Conservation (phyloP, 2,113 vertebrate genomes). For the Ameiurus melas region DNA sequence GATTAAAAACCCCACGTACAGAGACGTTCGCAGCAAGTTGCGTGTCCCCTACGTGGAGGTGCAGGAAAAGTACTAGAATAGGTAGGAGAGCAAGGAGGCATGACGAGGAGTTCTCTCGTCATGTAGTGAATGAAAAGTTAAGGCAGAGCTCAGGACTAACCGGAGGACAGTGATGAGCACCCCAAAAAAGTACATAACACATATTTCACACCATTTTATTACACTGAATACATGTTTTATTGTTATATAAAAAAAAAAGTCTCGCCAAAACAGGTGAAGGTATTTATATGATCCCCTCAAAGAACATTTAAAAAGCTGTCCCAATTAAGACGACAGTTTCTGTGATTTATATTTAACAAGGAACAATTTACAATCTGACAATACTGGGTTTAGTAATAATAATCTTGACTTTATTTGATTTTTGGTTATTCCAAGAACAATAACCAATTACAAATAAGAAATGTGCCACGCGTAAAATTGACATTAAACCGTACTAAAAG, state of each 20-base stretch:
- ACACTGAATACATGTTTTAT: not conserved
- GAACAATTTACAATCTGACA: not conserved
- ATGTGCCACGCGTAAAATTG: too few species aligned
- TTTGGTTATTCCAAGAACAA: too few species aligned
- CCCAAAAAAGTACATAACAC: not conserved
- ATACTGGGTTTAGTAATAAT: not conserved
- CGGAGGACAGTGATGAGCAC: not conserved
- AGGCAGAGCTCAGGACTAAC: too few species aligned
- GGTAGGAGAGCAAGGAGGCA: not conserved
- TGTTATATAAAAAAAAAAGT: not conserved
- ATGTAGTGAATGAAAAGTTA: not conserved
- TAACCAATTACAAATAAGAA: too few species aligned
- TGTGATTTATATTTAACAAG: not conserved
- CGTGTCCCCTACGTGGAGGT: not conserved
- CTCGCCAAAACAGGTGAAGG: not conserved
- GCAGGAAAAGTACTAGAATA: not conserved
- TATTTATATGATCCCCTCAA: not conserved
- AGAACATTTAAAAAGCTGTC: too few species aligned
- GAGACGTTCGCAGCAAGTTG: not conserved
- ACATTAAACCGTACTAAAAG: too few species aligned
- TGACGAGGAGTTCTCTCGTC: not conserved
- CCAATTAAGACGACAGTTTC: too few species aligned
- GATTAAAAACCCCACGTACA: constrained; percentile 46
- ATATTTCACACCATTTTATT: not conserved
- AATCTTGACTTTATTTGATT: too few species aligned